These are phyloP conservation scores for Lepidurus packardi DNA, from an alignment of 1,140 invertebrate species.

Conservation along the genomic window DNA sequence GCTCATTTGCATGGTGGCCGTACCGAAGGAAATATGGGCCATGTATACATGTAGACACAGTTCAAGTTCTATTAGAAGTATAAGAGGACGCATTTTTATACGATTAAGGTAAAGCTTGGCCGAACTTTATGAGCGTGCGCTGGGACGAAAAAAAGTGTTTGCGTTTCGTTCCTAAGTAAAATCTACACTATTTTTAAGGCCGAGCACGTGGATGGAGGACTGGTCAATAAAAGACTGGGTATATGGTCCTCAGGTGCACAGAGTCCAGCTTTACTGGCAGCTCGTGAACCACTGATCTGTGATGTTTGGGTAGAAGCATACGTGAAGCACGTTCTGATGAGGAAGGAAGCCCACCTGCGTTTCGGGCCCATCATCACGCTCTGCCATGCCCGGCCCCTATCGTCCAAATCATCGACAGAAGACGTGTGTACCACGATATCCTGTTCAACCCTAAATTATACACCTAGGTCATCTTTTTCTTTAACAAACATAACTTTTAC, in stretches of 20 bases:
- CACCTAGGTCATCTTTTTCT: too few relatives aligned
- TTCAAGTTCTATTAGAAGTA: neutral
- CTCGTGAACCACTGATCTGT: slow-evolving; percentile 1
- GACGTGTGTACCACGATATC: too few relatives aligned
- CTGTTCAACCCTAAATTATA: too few relatives aligned
- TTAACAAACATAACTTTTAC: too few relatives aligned
- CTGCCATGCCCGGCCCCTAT: neutral
- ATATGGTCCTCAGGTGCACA: slow-evolving; percentile 1
- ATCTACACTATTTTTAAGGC: too few relatives aligned
- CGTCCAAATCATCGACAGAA: too few relatives aligned
- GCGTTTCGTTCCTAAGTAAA: too few relatives aligned
- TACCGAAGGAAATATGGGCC: neutral
- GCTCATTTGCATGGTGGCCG: neutral
- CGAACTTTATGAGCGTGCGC: too few relatives aligned
- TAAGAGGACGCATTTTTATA: neutral
- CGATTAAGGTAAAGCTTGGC: neutral
- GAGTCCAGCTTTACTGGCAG: neutral
- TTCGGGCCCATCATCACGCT: neutral
- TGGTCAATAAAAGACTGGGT: neutral
- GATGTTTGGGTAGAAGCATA: neutral
- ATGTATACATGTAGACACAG: neutral
- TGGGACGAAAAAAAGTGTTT: too few relatives aligned
- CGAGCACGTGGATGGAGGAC: neutral
- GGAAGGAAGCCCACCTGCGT: slow-evolving; percentile 9
- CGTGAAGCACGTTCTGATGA: slow-evolving; percentile 2